phyloP scores from a whole-genome alignment of 2,797 vertebrate species.

The Acropternis orthonyx region DNA sequence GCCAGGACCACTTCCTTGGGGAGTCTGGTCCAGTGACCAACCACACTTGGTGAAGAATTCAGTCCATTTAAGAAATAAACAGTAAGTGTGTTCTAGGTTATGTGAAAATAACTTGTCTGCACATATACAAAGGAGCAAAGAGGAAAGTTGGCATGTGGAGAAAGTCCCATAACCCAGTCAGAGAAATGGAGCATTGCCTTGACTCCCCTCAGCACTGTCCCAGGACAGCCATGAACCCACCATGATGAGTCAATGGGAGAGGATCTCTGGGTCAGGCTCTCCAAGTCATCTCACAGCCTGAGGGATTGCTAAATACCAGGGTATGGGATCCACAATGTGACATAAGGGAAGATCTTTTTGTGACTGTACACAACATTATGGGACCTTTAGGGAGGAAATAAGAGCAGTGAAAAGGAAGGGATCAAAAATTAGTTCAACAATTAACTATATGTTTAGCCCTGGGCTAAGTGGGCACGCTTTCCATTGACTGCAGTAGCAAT shows the following conservation, averaged over 20 bases:
- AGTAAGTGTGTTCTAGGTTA: background rate
- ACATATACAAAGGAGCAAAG: background rate
- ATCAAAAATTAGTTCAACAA: background rate
- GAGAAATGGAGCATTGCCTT: background rate
- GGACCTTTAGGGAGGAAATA: background rate
- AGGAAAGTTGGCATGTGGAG: background rate
- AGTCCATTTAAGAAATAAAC: background rate
- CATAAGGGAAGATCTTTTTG: background rate
- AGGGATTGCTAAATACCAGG: background rate
- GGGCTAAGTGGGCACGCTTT: background rate
- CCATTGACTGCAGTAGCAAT: background rate
- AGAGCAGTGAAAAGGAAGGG: background rate
- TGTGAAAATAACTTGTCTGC: background rate
- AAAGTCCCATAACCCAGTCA: background rate
- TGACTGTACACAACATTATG: background rate
- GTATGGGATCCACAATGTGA: background rate
- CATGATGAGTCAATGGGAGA: background rate
- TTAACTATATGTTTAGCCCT: background rate
- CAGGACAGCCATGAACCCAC: background rate
- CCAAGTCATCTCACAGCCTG: background rate
- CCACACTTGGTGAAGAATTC: background rate
- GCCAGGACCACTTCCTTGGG: background rate
- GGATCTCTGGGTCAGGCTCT: no score
- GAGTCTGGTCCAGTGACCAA: background rate
- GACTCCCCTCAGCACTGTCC: background rate